Evolutionary conservation across 2,797 vertebrate genomes (phyloP), one percentile per base, ranked within the genome.

Genomic region (Pangasius larnaudii): DNA sequence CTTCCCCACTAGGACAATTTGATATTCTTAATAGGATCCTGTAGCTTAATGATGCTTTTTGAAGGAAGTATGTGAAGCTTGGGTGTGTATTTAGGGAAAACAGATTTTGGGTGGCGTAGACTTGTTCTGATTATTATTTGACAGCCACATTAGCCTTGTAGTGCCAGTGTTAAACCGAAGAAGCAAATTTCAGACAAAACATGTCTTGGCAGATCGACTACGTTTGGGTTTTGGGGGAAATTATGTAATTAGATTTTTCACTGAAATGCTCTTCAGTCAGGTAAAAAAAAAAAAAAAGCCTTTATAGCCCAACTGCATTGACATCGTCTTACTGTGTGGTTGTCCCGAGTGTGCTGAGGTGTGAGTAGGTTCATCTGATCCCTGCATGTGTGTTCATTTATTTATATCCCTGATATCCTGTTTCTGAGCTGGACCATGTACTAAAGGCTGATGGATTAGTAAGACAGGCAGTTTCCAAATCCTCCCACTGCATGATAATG

Each of bases 401-500:
- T 91, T 91, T 89, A 84, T 85, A 77, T 90, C 88, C 78, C 67
- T 88, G 87, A 53, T 89, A 88, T 91, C 91, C 67, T 72, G 74
- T 91, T 88, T 88, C 91, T 65, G 71, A 58, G 77, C 69, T 65
- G 74, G 63, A 61, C 18, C 63, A 13, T 89, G 80, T 81, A 59
- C 67, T 65, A 42, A 88, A 56, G 71, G 46, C 81, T 86, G 78
- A 85, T 88, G 79, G 77, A 82, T 86, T 89, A 86, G 79, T 87
- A 81, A 61, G 79, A 83, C 63, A 63, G 71, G 63, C 75, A 85
- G 75, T 78, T 85, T 85, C 63, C 63, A 85, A 80, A 71, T 88
- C 63, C 53, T 85, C 83, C 65, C 75, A 49, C 75, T 88, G 39
- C 63, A 72, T 51, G 51, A 85, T 78, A 59, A 59, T 88, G 74